Evolutionary conservation across 2,888 invertebrate species (phyloP).

Genomic region (Neuroscelio doddi): DNA sequence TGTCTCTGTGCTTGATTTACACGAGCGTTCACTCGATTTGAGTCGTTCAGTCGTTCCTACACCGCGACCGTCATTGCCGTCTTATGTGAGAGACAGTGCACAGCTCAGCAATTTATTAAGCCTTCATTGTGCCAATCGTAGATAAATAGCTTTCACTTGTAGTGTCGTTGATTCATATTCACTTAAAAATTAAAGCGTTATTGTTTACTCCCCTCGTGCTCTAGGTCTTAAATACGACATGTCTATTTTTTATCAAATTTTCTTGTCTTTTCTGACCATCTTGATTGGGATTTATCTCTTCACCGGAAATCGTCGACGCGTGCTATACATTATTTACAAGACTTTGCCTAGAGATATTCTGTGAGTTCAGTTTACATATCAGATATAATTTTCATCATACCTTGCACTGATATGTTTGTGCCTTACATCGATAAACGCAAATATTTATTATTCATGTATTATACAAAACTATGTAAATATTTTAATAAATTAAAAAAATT

Average conservation of each 20-base stretch:
- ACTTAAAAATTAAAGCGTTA: no score
- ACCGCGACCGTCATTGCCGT: constrained; percentile 1
- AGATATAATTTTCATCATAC: no score
- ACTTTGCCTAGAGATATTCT: constrained; percentile 79
- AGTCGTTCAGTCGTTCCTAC: constrained; percentile 14
- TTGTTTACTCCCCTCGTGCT: background rate
- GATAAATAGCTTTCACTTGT: background rate
- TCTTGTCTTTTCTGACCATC: constrained; percentile 83
- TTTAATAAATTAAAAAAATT: no score
- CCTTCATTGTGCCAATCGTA: constrained; percentile 10
- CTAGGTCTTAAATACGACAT: constrained; percentile 63
- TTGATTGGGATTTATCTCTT: constrained; percentile 75
- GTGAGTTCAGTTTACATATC: no score
- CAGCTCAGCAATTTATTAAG: constrained; percentile 5
- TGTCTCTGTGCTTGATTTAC: no score
- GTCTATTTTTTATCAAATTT: constrained; percentile 76
- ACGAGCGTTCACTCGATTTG: no score
- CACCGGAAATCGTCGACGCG: constrained; percentile 75
- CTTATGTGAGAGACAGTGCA: no score
- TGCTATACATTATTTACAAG: constrained; percentile 78
- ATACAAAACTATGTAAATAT: no score
- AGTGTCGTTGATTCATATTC: background rate
- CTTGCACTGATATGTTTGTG: no score
- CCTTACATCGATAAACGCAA: no score
- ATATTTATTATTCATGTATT: no score